Evolutionary conservation across 2,113 vertebrate species (phyloP).

Genomic region (Dromiciops gliroides): DNA sequence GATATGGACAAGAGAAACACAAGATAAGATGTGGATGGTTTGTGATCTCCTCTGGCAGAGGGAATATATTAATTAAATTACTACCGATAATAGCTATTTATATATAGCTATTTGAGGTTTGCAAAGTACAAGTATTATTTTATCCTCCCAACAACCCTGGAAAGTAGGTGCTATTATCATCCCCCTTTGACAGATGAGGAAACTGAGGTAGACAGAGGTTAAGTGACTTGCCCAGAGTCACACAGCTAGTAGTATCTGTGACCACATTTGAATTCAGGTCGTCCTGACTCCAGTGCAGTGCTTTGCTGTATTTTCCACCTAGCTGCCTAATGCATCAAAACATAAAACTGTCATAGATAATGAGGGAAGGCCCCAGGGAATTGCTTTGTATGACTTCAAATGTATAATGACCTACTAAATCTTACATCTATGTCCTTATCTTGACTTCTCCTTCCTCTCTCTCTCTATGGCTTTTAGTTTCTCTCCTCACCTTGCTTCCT

Average conservation of each 20-base stretch:
- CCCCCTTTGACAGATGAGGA: not conserved
- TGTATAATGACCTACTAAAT: not conserved
- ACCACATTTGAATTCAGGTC: not conserved
- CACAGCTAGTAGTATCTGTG: not conserved
- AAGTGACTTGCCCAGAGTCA: not conserved
- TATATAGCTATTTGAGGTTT: not conserved
- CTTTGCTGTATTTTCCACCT: not conserved
- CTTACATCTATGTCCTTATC: not conserved
- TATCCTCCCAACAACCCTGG: not conserved
- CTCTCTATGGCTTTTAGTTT: too few relatives aligned
- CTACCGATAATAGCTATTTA: not conserved
- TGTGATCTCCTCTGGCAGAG: not conserved
- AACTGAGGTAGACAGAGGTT: not conserved
- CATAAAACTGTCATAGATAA: not conserved
- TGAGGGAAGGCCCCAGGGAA: not conserved
- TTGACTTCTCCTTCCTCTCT: too few relatives aligned
- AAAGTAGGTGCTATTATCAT: not conserved
- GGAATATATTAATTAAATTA: not conserved
- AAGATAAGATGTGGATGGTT: not conserved
- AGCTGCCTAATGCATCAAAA: not conserved
- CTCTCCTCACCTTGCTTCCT: not conserved
- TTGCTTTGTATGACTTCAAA: not conserved
- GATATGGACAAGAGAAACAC: not conserved
- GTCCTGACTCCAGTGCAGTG: not conserved
- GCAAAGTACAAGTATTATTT: not conserved